Evolutionary conservation across 2,888 invertebrate genomes (phyloP).

Genomic region (Julus scandinavius): DNA sequence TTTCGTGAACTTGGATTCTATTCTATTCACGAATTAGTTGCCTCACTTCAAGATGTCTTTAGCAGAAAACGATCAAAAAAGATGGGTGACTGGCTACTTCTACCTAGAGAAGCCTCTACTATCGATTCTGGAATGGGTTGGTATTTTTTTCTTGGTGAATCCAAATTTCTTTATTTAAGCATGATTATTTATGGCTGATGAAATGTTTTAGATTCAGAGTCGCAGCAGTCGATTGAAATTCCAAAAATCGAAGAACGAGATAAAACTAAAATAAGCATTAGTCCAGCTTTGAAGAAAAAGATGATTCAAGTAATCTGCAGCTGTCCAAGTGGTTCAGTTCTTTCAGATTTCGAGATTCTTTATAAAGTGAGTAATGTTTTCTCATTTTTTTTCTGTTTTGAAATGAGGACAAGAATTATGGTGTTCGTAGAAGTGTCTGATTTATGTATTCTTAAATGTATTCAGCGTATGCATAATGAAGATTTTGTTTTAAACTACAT

Average conservation of each 20-base stretch:
- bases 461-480: not conserved
- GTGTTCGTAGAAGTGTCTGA: not conserved
- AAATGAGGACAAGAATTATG: too few species aligned
- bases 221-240: not conserved
- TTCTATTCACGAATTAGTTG: not conserved
- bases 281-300: not conserved
- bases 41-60: not conserved
- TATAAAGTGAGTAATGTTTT: not conserved
- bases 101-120: not conserved
- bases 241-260: not conserved
- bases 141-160: not conserved
- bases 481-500: not conserved
- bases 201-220: not conserved
- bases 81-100: not conserved
- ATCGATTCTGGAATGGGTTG: not conserved
- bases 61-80: not conserved
- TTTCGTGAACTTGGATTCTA: slow-evolving; percentile 36
- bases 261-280: not conserved
- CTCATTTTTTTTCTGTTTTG: not conserved
- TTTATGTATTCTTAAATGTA: not conserved
- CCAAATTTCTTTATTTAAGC: not conserved
- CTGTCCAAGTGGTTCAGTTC: not conserved
- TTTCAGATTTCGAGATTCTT: not conserved
- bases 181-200: not conserved
- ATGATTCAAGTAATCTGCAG: not conserved